Conservation (phyloP, 2,797 vertebrate genomes). For the Helarctos malayanus region DNA sequence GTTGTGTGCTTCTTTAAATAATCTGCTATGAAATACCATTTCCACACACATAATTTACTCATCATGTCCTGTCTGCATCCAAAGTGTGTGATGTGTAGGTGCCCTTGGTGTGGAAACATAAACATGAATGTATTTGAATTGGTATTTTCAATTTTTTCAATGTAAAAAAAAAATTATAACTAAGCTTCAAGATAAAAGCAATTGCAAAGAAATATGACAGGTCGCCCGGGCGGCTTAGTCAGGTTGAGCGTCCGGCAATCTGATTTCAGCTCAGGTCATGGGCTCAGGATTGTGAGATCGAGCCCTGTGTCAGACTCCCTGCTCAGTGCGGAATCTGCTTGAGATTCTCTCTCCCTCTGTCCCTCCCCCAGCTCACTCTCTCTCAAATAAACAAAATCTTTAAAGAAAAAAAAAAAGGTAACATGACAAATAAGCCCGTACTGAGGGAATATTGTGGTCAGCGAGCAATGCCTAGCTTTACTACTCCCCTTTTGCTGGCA, state of each 20-base stretch:
- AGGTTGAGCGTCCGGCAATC: neutral
- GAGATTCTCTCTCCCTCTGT: neutral
- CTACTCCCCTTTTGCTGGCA: neutral
- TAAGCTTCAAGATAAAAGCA: neutral
- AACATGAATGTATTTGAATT: neutral
- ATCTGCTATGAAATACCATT: neutral
- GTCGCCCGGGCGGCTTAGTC: neutral
- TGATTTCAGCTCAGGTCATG: neutral
- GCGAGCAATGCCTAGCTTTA: neutral
- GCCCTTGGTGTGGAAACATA: neutral
- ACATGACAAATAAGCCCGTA: neutral
- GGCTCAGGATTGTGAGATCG: rapidly evolving
- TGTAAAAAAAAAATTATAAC: neutral
- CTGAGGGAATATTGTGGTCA: neutral
- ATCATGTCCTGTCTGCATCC: neutral
- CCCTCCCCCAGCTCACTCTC: neutral
- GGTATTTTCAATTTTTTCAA: neutral
- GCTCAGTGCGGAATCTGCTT: neutral
- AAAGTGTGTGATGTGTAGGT: neutral
- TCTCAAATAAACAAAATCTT: neutral
- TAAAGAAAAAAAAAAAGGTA: neutral
- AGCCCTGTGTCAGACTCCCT: neutral
- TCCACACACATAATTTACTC: neutral
- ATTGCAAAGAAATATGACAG: neutral
- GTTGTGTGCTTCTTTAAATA: neutral